Conservation (phyloP, 2,888 invertebrate genomes). For the Arctia plantaginis region DNA sequence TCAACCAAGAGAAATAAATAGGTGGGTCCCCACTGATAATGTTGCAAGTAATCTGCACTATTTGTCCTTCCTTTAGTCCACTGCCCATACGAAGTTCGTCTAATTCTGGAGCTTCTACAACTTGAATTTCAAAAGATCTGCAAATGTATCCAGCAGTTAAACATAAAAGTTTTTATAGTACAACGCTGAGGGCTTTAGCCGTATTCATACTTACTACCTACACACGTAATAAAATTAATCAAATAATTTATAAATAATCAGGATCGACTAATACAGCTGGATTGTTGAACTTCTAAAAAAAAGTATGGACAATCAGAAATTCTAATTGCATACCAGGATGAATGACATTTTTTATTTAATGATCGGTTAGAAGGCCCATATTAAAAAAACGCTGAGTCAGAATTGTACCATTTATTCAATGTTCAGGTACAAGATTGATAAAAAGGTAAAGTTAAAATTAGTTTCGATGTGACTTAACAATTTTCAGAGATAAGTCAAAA, state of each 20-base stretch:
- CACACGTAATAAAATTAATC: too few relatives aligned
- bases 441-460: background rate
- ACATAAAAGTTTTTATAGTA: background rate
- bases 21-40: constrained; percentile 91
- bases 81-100: constrained; percentile 93
- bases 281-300: background rate
- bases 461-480: background rate
- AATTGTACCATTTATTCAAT: background rate
- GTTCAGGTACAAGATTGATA: background rate
- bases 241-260: background rate
- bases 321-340: background rate
- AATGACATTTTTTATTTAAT: background rate
- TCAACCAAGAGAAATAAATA: constrained; percentile 90
- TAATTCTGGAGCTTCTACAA: constrained; percentile 92
- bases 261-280: background rate
- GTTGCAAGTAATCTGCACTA: constrained; percentile 94
- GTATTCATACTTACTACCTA: too few relatives aligned
- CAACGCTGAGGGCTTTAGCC: too few relatives aligned
- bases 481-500: too few relatives aligned
- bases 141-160: constrained; percentile 21
- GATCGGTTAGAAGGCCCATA: background rate
- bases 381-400: background rate
- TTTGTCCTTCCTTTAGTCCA: constrained; percentile 93
- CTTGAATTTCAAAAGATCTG: constrained; percentile 89
- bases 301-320: background rate